Base-by-base conservation (phyloP, 2,888 invertebrate species). In the Odontomyia ornata region DNA sequence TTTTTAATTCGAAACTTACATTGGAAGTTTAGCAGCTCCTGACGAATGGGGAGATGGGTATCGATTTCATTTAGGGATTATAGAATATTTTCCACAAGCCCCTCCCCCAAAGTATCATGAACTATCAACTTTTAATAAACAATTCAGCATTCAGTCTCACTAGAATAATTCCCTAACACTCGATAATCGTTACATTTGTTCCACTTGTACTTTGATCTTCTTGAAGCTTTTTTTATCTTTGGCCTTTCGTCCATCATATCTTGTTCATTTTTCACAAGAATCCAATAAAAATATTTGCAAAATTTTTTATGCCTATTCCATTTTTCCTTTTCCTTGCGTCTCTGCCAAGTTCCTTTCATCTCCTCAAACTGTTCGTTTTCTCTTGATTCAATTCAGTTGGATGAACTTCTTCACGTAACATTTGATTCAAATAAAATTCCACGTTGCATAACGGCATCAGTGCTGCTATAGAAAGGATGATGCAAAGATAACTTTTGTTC, bases 341-440 rank as follows among this genome's bases (percentile, higher is more conserved):
- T 23, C 21, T 21, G 21, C 21, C 57, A 11, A n/a, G 18, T 21
- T 36, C 36, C 9, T 36, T 36, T 9, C 9, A 9, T 36, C 9
- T 36, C 36, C 36, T 36, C 36, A 11, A 57, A 57, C 57, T 57
- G 9, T 52, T 25, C 28, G 27, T 15, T 62, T 9, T 23, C 21
- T 18, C 62, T 62, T 27, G 62, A n/a, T 62, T 62, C 13, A 5
- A 28, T 62, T 62, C 62, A 25, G 27, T 27, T 25, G 9, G 62
- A 13, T 15, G 27, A 62, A 62, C 62, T 62, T 27, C 62, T 60
- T 60, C 27, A 28, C 62, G 62, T 23, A 62, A 36, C 13, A 62
- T 62, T 62, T 62, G 62, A 28, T 62, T 62, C 28, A 13, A 28
- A 62, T 62, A 62, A 25, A 62, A 28, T 27, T 28, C 62, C 27